These are phyloP conservation scores for Allochrocebus solatus DNA, from an alignment of 2,797 vertebrate genomes.

Conservation along the genomic window DNA sequence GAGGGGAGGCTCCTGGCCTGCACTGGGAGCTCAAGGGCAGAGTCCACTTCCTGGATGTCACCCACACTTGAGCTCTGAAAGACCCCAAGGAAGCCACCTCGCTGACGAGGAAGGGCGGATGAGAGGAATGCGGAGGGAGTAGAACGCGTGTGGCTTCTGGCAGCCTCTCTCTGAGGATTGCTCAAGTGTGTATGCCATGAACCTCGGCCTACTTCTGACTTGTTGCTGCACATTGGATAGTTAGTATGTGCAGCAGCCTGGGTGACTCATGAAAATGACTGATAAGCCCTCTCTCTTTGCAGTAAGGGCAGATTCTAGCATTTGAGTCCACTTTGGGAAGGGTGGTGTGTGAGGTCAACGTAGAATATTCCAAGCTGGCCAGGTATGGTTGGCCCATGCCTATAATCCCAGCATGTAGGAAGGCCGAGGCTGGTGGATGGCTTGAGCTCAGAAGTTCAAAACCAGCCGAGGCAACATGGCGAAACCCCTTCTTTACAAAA, in stretches of 20 bases:
- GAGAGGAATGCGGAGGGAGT: not conserved
- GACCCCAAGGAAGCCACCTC: not conserved
- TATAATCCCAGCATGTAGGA: too few relatives aligned
- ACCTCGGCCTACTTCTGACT: conserved; percentile 36
- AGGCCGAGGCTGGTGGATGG: too few relatives aligned
- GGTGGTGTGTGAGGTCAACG: not conserved
- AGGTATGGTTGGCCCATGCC: not conserved
- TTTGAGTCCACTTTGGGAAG: not conserved
- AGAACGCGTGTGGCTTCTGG: not conserved
- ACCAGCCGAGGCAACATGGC: too few relatives aligned
- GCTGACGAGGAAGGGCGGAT: accelerated
- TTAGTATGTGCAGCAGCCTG: not conserved
- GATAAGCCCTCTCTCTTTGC: not conserved
- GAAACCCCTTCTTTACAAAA: too few relatives aligned
- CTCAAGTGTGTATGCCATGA: not conserved
- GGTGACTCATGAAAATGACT: not conserved
- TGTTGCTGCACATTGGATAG: not conserved
- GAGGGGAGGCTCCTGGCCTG: not conserved
- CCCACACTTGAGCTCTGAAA: not conserved
- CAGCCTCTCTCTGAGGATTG: not conserved
- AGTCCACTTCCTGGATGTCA: not conserved
- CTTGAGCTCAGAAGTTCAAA: not conserved
- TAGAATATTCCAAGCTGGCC: not conserved
- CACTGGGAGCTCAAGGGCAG: not conserved
- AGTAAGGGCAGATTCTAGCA: not conserved